Evolutionary conservation across 1,140 invertebrate genomes (phyloP).

Genomic region (Microplitis mediator): DNA sequence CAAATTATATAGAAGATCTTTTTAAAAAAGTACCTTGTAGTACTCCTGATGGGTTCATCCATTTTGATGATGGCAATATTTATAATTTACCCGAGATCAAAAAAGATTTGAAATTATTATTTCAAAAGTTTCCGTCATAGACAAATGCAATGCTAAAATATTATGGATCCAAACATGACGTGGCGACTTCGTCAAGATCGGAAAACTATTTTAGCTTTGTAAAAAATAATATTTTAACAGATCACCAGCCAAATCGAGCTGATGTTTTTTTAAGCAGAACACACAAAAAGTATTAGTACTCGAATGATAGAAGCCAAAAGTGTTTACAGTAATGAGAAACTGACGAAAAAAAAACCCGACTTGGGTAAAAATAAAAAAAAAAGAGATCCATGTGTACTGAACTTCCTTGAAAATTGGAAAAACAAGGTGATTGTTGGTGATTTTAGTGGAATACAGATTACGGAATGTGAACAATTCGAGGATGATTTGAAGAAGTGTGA

Average conservation of each 20-base stretch:
- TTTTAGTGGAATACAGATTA: not conserved
- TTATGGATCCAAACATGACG: not conserved
- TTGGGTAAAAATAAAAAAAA: not conserved
- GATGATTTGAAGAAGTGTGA: not conserved
- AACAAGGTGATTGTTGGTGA: not conserved
- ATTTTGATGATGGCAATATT: not conserved
- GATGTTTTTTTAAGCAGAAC: not conserved
- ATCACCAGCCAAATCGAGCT: not conserved
- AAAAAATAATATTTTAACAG: not conserved
- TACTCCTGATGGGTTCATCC: not conserved
- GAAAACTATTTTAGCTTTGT: not conserved
- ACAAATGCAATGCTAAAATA: not conserved
- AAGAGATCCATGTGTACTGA: not conserved
- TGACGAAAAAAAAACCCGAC: not conserved
- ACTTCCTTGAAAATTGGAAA: not conserved
- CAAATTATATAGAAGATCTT: no score
- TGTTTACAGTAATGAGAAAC: not conserved
- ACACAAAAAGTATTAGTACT: not conserved
- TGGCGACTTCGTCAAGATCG: not conserved
- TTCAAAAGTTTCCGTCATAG: not conserved
- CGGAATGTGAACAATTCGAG: not conserved
- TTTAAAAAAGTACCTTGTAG: no score
- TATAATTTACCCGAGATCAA: not conserved
- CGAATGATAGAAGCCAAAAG: not conserved
- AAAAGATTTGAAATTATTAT: not conserved